Evolutionary conservation across 2,797 vertebrate species (phyloP).

Genomic region (Sebastes baramenuke): DNA sequence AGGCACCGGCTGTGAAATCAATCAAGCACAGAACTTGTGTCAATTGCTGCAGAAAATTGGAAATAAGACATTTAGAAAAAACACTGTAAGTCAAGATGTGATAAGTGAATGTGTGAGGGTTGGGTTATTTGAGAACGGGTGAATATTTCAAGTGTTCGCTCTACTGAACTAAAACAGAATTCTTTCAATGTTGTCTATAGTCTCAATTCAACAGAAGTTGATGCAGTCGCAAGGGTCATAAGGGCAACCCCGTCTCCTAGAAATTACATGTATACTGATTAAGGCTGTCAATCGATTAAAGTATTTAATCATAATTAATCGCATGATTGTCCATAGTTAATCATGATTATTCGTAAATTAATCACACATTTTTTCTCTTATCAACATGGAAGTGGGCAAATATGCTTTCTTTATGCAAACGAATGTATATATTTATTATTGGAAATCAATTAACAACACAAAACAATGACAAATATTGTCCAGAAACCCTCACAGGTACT

Average conservation of each 20-base stretch:
- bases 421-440: no score
- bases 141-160: conserved; percentile 2
- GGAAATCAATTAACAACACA: no score
- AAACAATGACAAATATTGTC: no score
- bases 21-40: conserved; percentile 52
- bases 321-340: no score
- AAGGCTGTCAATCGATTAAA: no score
- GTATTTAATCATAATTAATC: no score
- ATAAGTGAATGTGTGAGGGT: conserved; percentile 11
- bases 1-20: conserved; percentile 45
- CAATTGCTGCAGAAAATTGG: conserved; percentile 30
- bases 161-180: no score
- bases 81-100: conserved; percentile 15
- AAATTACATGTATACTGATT: not conserved
- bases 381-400: no score
- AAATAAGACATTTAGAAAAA: conserved; percentile 45
- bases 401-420: no score
- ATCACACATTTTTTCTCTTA: no score
- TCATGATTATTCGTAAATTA: no score
- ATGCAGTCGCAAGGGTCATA: not conserved
- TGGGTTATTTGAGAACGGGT: not conserved
- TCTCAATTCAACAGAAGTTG: not conserved
- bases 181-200: not conserved
- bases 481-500: no score
- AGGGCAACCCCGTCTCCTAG: not conserved